phyloP scores from a whole-genome alignment of 2,888 invertebrate genomes.

The Platerodrilus igneus region DNA sequence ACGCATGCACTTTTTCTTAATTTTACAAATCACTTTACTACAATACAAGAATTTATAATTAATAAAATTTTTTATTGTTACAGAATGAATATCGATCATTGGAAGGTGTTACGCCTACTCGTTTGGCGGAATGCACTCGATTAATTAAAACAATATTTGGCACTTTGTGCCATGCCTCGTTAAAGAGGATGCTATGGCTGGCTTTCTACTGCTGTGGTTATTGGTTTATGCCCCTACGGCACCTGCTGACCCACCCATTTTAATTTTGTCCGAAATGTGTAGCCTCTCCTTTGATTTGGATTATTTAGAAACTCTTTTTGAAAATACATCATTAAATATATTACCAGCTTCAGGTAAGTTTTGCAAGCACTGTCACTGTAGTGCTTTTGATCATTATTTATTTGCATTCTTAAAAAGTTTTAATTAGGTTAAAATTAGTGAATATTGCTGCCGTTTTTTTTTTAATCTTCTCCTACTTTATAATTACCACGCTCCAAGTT shows the following conservation, averaged over 20 bases:
- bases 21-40: too few relatives aligned
- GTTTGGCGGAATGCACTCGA: conserved; percentile 16
- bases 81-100: neutral
- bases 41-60: neutral
- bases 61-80: neutral
- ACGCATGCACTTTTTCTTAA: too few relatives aligned
- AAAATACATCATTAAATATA: conserved; percentile 51
- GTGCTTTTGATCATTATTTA: too few relatives aligned
- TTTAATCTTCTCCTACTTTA: too few relatives aligned
- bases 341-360: conserved; percentile 44
- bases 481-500: too few relatives aligned
- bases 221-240: conserved; percentile 51
- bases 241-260: conserved; percentile 50
- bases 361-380: too few relatives aligned
- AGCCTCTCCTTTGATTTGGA: conserved; percentile 57
- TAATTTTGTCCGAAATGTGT: conserved; percentile 47
- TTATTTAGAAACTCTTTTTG: conserved; percentile 58
- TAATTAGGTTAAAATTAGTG: neutral
- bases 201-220: conserved; percentile 58
- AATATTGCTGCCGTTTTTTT: too few relatives aligned
- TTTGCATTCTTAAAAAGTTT: too few relatives aligned
- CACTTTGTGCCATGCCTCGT: conserved; percentile 40
- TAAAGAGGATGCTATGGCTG: conserved; percentile 43
- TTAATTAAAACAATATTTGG: conserved; percentile 23
- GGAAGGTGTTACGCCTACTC: neutral